Evolutionary conservation across 2,797 vertebrate species (phyloP).

Genomic region (Pseudochaenichthys georgianus): DNA sequence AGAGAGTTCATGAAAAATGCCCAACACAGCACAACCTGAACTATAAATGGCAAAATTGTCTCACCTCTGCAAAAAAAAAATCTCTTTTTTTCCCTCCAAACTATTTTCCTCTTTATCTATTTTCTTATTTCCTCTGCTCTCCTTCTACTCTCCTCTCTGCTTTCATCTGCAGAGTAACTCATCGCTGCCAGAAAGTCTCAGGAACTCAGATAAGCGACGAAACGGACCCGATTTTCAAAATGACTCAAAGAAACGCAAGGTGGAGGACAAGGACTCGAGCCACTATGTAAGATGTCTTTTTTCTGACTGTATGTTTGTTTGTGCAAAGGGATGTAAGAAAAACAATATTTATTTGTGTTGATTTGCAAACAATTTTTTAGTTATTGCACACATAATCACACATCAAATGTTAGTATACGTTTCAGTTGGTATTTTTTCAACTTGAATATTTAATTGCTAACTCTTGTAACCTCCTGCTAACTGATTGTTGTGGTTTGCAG

Average conservation of each 20-base stretch:
- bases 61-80: slow-evolving; percentile 12
- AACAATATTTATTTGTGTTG: neutral
- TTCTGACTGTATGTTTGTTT: neutral
- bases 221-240: slow-evolving; percentile 91
- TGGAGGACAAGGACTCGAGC: slow-evolving; percentile 92
- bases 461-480: slow-evolving; percentile 53
- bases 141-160: slow-evolving; percentile 3
- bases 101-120: slow-evolving; percentile 7
- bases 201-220: slow-evolving; percentile 93
- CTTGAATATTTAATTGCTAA: neutral
- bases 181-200: slow-evolving; percentile 92
- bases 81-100: slow-evolving; percentile 36
- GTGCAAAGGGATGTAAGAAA: neutral
- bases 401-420: neutral
- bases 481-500: slow-evolving; percentile 79
- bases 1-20: slow-evolving; percentile 37
- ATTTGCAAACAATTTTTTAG: neutral
- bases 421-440: neutral
- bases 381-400: slow-evolving; percentile 3
- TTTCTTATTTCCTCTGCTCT: slow-evolving; percentile 19
- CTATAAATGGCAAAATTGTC: slow-evolving; percentile 51
- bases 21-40: slow-evolving; percentile 50
- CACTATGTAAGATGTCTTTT: slow-evolving; percentile 86
- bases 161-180: slow-evolving; percentile 90
- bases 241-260: slow-evolving; percentile 95